phyloP scores from a whole-genome alignment of 2,888 invertebrate species.

The Rugalucina vietnamica region DNA sequence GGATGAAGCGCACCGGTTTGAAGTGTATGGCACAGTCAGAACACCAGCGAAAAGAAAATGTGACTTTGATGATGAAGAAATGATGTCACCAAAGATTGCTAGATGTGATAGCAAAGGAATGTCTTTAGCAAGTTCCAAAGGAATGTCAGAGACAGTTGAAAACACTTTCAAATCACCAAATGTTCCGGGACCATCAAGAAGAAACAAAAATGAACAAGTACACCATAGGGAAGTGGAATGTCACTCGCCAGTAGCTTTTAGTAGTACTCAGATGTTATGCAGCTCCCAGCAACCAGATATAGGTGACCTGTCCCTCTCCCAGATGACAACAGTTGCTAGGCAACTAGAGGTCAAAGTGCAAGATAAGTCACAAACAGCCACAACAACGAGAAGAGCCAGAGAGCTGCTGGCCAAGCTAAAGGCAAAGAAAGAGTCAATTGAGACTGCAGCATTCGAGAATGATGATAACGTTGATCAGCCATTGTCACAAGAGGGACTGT shows the following conservation, averaged over 20 bases:
- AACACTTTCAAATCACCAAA: slow-evolving; percentile 37
- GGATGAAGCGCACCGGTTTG: too few species aligned
- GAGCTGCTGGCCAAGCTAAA: slow-evolving; percentile 54
- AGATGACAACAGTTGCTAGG: slow-evolving; percentile 27
- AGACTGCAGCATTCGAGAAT: background rate
- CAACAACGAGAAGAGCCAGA: slow-evolving; percentile 37
- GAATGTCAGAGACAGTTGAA: too few species aligned
- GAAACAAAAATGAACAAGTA: background rate
- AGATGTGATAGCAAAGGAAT: background rate
- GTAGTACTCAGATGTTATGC: slow-evolving; percentile 35
- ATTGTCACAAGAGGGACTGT: too few species aligned
- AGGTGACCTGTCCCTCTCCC: slow-evolving; percentile 24
- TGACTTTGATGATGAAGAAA: slow-evolving; percentile 29
- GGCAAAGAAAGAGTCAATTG: slow-evolving; percentile 39
- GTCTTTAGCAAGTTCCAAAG: background rate
- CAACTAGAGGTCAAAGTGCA: slow-evolving; percentile 38
- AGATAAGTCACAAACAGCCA: slow-evolving; percentile 14
- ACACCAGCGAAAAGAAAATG: slow-evolving; percentile 27
- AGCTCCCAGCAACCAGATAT: slow-evolving; percentile 41
- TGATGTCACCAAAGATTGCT: slow-evolving; percentile 2
- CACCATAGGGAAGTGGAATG: background rate
- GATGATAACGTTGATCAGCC: slow-evolving; percentile 11
- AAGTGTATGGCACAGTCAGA: too few species aligned
- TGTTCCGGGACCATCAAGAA: background rate
- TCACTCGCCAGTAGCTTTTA: slow-evolving; percentile 1